Evolutionary conservation across 2,113 vertebrate species (phyloP).

Genomic region (Morone saxatilis): DNA sequence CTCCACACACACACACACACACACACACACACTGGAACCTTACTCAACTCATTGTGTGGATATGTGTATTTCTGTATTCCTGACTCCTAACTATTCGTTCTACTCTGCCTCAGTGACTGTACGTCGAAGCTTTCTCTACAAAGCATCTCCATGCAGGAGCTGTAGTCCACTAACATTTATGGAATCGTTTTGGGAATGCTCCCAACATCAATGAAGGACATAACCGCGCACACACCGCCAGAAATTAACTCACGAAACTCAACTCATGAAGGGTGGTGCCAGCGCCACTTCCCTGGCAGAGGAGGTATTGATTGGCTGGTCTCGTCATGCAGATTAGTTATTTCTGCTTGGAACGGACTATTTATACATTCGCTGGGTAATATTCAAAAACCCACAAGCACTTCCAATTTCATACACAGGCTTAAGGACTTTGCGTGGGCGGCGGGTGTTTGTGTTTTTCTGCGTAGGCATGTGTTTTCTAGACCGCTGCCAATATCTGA

Average conservation of each 20-base stretch:
- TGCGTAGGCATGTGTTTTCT: slow-evolving; percentile 12
- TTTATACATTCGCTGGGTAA: slow-evolving; percentile 12
- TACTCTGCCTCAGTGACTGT: not conserved
- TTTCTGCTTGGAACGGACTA: slow-evolving; percentile 11
- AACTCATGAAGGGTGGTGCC: slow-evolving; percentile 11
- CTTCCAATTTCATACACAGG: slow-evolving; percentile 4
- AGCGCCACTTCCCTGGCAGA: slow-evolving; percentile 18
- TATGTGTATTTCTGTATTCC: not conserved
- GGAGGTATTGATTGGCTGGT: slow-evolving; percentile 29
- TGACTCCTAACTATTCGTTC: not conserved
- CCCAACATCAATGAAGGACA: not conserved
- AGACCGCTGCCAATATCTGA: slow-evolving; percentile 6
- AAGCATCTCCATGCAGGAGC: not conserved
- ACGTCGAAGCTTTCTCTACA: not conserved
- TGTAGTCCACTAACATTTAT: not conserved
- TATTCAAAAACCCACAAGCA: not conserved
- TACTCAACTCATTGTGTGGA: not conserved
- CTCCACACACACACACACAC: not conserved
- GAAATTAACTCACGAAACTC: slow-evolving; percentile 30
- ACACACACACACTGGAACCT: not conserved
- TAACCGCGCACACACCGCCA: slow-evolving; percentile 2
- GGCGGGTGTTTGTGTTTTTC: slow-evolving; percentile 24
- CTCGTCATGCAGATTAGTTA: slow-evolving; percentile 2
- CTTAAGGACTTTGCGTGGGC: slow-evolving; percentile 20
- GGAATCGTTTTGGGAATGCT: slow-evolving; percentile 32